These are phyloP conservation scores for Melanotaenia maccullochi DNA, from an alignment of 2,797 vertebrate species.

Conservation along the genomic window DNA sequence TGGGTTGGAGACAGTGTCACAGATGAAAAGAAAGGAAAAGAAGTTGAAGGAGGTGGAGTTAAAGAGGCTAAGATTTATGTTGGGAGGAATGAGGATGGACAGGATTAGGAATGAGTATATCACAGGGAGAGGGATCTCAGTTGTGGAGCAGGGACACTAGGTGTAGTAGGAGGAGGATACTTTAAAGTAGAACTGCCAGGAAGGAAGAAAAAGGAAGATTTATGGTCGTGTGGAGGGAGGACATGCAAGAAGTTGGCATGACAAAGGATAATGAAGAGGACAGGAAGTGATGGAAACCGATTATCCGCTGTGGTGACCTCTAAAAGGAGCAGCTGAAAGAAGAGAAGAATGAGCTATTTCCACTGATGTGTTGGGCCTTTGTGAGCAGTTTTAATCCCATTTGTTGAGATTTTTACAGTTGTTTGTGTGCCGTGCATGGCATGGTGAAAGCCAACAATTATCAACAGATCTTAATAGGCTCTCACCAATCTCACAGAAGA, in stretches of 20 bases:
- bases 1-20: not conserved
- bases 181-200: constrained; percentile 11
- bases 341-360: constrained; percentile 5
- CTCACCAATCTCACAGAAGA: not conserved
- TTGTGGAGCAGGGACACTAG: not conserved
- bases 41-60: constrained; percentile 8
- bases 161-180: constrained; percentile 1
- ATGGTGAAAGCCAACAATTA: not conserved
- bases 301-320: constrained; percentile 14
- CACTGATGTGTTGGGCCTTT: constrained; percentile 6
- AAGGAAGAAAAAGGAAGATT: constrained; percentile 17
- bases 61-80: constrained; percentile 22
- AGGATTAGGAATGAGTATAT: constrained; percentile 18
- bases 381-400: not conserved
- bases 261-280: constrained; percentile 15
- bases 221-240: constrained; percentile 5
- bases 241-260: not conserved
- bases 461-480: not conserved
- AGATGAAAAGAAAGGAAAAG: constrained; percentile 24
- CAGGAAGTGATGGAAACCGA: constrained; percentile 13
- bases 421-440: not conserved
- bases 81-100: constrained; percentile 25
- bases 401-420: not conserved
- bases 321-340: constrained; percentile 14
- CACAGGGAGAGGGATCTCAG: not conserved